These are phyloP conservation scores for Tragelaphus oryx DNA, from an alignment of 2,797 vertebrate species.

Conservation along the genomic window DNA sequence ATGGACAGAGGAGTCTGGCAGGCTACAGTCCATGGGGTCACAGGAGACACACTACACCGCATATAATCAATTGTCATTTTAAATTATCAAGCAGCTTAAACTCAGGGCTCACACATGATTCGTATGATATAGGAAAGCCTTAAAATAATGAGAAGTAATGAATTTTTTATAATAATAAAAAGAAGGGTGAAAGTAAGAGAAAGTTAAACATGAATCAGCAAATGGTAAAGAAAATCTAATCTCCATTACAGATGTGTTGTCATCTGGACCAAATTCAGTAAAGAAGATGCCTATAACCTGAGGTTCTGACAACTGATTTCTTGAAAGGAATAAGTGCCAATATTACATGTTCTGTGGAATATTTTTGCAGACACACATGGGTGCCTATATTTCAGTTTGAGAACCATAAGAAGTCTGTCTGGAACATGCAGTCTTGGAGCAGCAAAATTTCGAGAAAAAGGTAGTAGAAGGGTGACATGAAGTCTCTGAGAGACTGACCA, in stretches of 20 bases:
- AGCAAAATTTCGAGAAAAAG: background rate
- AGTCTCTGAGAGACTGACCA: background rate
- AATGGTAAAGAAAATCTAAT: background rate
- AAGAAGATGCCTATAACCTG: background rate
- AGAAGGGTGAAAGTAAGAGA: background rate
- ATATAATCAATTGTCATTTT: background rate
- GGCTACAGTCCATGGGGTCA: fast-evolving
- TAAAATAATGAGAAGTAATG: background rate
- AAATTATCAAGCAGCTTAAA: background rate
- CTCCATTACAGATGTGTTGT: background rate
- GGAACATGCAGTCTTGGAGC: background rate
- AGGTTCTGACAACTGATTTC: background rate
- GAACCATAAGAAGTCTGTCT: background rate
- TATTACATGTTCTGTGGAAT: background rate
- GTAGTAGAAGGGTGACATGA: background rate
- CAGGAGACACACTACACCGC: background rate
- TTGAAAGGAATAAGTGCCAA: background rate
- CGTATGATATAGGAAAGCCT: background rate
- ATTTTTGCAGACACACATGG: background rate
- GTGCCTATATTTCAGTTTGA: background rate
- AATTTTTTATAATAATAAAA: background rate
- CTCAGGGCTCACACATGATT: background rate
- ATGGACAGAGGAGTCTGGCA: background rate
- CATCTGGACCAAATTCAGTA: background rate
- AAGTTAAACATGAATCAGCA: background rate